Conservation (phyloP, 1,140 invertebrate species). For the Drosophila arizonae region DNA sequence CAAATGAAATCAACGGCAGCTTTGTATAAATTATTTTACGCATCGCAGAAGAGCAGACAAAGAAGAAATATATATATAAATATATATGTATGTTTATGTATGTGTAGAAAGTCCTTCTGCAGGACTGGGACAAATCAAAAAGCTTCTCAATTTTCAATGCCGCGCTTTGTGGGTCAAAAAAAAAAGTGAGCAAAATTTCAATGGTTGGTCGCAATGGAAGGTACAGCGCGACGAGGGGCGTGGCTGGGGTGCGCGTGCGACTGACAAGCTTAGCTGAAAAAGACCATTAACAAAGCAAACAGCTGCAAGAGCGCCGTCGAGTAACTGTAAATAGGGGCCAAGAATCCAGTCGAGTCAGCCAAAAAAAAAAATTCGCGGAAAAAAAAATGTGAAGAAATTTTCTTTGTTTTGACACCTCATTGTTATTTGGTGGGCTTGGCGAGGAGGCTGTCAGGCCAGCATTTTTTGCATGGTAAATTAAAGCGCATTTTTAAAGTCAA, state of each 20-base stretch:
- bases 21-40: constrained; percentile 78
- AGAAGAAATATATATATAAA: constrained; percentile 16
- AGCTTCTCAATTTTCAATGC: constrained; percentile 59
- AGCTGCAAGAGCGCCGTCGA: constrained; percentile 60
- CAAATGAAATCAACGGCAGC: constrained; percentile 63
- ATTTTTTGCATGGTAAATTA: constrained; percentile 28
- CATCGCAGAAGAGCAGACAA: constrained; percentile 48
- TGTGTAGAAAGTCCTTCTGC: constrained; percentile 4
- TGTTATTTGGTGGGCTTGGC: constrained; percentile 27
- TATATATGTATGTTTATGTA: neutral
- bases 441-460: constrained; percentile 1
- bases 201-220: constrained; percentile 23
- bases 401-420: constrained; percentile 70
- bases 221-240: neutral
- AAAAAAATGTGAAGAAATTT: constrained; percentile 41
- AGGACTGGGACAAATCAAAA: constrained; percentile 66
- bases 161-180: constrained; percentile 65
- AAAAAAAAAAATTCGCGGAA: constrained; percentile 29
- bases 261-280: constrained; percentile 74
- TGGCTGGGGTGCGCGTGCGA: constrained; percentile 42
- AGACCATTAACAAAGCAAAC: constrained; percentile 81
- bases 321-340: constrained; percentile 46
- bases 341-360: constrained; percentile 63
- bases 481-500: constrained; percentile 28
- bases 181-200: constrained; percentile 68